Conservation (phyloP, 2,888 invertebrate genomes). For the Sphecodes monilicornis region DNA sequence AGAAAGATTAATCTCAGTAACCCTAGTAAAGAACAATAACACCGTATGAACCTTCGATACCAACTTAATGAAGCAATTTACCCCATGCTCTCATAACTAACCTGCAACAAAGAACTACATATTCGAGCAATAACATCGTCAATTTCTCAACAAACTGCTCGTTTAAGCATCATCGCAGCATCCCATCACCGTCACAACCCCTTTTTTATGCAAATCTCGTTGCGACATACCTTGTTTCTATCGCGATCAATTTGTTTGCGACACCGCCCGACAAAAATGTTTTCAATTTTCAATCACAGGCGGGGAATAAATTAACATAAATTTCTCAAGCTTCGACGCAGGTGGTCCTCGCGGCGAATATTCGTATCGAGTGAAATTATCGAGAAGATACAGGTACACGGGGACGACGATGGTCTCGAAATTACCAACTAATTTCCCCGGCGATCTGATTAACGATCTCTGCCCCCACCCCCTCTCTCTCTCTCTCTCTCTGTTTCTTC, state of each 20-base stretch:
- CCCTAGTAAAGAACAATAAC: no score
- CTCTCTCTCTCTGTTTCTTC: neutral
- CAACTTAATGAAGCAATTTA: no score
- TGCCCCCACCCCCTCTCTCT: neutral
- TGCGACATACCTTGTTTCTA: neutral
- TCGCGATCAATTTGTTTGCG: neutral
- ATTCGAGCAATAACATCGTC: neutral
- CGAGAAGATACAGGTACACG: neutral
- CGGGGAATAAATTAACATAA: neutral
- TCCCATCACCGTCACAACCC: neutral
- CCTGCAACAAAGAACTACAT: no score
- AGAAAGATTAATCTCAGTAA: no score
- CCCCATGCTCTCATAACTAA: no score
- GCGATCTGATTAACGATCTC: slow-evolving; percentile 12
- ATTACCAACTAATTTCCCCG: slow-evolving; percentile 12
- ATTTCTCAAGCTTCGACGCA: neutral
- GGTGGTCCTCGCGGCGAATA: neutral
- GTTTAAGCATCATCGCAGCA: neutral
- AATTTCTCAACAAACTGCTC: neutral
- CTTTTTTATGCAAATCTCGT: neutral
- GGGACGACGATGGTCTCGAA: neutral
- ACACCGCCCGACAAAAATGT: neutral
- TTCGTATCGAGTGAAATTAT: neutral
- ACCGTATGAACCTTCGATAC: no score
- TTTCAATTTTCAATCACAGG: neutral